A percentile compares a stretch with the other conserved stretches of the same genome.
Evolutionary conservation across 2,888 invertebrate species (phyloP).

Genomic region (Pristionchus mayeri): DNA sequence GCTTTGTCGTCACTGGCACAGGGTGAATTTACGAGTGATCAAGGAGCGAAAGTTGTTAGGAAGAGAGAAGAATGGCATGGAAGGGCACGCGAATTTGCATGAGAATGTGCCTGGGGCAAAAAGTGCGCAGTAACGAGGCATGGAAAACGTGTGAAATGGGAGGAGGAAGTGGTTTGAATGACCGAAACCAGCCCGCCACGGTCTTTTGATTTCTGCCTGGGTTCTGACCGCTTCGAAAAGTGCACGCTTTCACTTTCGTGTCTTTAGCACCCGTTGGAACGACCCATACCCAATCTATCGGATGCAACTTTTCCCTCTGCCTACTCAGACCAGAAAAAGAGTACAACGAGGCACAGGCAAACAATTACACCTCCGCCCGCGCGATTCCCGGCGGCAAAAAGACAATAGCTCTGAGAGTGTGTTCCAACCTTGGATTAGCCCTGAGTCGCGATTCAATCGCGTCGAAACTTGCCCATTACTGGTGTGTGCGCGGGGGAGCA

Average conservation of each 20-base stretch:
- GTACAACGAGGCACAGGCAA: too few species aligned
- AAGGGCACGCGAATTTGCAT: slow-evolving; percentile 23
- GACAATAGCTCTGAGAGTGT: not conserved
- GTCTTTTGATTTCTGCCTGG: too few species aligned
- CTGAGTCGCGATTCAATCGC: not conserved
- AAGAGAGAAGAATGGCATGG: not conserved
- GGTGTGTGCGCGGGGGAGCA: not conserved
- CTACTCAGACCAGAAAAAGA: too few species aligned
- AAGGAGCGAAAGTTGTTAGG: too few species aligned
- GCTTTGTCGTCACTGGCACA: not conserved
- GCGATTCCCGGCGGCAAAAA: not conserved
- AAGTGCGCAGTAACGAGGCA: not conserved
- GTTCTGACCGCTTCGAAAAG: too few species aligned
- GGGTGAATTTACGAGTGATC: slow-evolving; percentile 17
- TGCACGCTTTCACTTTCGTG: too few species aligned
- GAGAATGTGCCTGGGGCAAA: not conserved
- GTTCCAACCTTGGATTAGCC: slow-evolving; percentile 8
- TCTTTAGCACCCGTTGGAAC: too few species aligned
- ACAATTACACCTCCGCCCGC: not conserved
- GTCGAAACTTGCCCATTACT: not conserved
- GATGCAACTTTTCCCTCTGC: too few species aligned
- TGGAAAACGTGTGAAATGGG: not conserved
- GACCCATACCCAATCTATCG: too few species aligned
- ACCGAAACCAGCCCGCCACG: too few species aligned
- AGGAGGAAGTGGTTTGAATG: too few species aligned